phyloP scores from a whole-genome alignment of 2,113 vertebrate genomes.

The Tragelaphus imberbis region DNA sequence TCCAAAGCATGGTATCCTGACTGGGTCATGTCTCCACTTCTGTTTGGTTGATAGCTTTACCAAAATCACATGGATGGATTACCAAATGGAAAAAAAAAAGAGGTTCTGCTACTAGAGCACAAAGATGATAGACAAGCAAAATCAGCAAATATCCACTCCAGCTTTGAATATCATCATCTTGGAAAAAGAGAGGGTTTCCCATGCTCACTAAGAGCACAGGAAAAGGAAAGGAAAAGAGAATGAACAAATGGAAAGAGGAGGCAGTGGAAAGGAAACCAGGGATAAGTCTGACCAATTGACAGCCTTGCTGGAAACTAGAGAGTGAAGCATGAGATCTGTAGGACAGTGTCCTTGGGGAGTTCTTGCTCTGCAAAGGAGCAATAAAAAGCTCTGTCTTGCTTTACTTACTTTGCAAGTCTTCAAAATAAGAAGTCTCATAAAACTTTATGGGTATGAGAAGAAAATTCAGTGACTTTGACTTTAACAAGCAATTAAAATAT shows the following conservation, averaged over 20 bases:
- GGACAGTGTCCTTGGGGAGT: not conserved
- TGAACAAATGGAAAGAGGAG: not conserved
- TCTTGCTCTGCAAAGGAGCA: not conserved
- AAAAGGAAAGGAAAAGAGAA: not conserved
- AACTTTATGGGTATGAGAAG: not conserved
- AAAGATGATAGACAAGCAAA: not conserved
- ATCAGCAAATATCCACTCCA: not conserved
- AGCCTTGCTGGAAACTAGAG: not conserved
- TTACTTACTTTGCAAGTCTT: constrained; percentile 18
- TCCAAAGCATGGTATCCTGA: not conserved
- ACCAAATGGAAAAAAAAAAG: not conserved
- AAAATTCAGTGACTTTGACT: not conserved
- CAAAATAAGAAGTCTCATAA: constrained; percentile 27
- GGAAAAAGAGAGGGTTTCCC: not conserved
- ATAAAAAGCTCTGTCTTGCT: not conserved
- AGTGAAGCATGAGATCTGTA: not conserved
- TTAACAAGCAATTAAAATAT: constrained; percentile 44
- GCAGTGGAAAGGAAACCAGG: not conserved
- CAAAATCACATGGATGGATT: not conserved
- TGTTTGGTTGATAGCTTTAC: not conserved
- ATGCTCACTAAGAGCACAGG: not conserved
- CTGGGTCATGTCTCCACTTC: not conserved
- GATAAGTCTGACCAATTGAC: not conserved
- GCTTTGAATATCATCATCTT: not conserved
- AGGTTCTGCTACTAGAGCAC: not conserved